phyloP scores from a whole-genome alignment of 2,888 invertebrate species.

The Molorchus minor region DNA sequence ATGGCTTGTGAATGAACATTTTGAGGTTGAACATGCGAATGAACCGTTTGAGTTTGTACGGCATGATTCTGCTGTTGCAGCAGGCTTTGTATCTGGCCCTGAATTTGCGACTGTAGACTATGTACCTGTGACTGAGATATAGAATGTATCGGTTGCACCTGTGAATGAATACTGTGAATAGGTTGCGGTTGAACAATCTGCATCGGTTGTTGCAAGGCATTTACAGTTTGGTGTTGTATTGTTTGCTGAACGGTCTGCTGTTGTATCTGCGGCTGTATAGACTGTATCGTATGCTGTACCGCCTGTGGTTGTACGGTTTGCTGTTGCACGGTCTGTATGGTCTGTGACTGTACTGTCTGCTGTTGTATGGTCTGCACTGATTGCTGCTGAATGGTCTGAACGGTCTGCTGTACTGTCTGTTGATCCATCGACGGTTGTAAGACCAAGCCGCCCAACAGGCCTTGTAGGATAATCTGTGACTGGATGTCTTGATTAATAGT shows the following conservation, averaged over 20 bases:
- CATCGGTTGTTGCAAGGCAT: conserved; percentile 56
- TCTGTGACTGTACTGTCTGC: conserved; percentile 57
- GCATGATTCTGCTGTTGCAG: conserved; percentile 50
- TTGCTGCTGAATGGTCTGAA: conserved; percentile 62
- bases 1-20: conserved; percentile 42
- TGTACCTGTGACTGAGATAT: conserved; percentile 55
- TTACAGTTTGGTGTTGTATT: conserved; percentile 56
- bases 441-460: conserved; percentile 59
- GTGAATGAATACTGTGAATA: conserved; percentile 56
- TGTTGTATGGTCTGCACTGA: conserved; percentile 61
- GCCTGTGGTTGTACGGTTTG: conserved; percentile 60
- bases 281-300: conserved; percentile 56
- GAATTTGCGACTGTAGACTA: conserved; percentile 56
- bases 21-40: conserved; percentile 44
- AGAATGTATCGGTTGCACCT: conserved; percentile 52
- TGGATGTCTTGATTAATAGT: conserved; percentile 66
- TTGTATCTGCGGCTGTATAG: conserved; percentile 58
- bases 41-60: conserved; percentile 48
- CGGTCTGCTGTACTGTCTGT: conserved; percentile 60
- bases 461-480: conserved; percentile 61
- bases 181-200: conserved; percentile 60
- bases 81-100: conserved; percentile 52
- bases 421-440: conserved; percentile 61
- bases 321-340: conserved; percentile 61
- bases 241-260: conserved; percentile 60